Base-by-base conservation (phyloP, 1,140 invertebrate genomes). In the Xylocopa sonorina region DNA sequence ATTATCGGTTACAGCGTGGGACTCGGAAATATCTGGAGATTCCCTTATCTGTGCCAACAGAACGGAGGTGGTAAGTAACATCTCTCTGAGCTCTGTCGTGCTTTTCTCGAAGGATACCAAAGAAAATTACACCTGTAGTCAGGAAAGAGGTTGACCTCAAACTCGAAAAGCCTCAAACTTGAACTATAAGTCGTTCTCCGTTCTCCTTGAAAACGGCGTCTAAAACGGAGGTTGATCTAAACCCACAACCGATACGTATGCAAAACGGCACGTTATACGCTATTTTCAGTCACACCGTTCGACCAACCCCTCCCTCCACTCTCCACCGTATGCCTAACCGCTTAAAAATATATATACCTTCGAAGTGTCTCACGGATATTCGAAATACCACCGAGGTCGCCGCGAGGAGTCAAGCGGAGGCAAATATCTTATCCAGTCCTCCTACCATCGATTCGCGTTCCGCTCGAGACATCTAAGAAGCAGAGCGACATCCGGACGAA, bases 1-100 rank as follows among this genome's bases (percentile, higher is more conserved):
- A 97, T 98, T 91, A 97, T 98, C 64, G 97, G 97, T 1, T 98
- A 97, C 91, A 97, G 97, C 51, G 97, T 98, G 9, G 97, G 97
- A 0, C 94, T 99, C 29, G 98, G 97, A 24, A 98, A 98, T 90
- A 98, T 99, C 58, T 99, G 98, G 98, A 95, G 98, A 87, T 99
- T 99, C 94, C 98, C 98, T 14, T 99, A 98, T 90, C 93, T 99
- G 69, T 98, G 97, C 88, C 98, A 98, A 93, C 96, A 98, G 90
- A 98, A 99, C 92, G 98, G 98, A 60, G 98, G 98, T 92, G 98
- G 97, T 98, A 89, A 95, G 95, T 94, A 10, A 18, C n/a, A 14
- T 29, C n/a, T 60, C 32, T 21, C n/a, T 60, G 18, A 0, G 18
- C 18, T 21, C 18, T 29, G 2, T 43, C 18, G 1, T 12, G 0